Conservation (phyloP, 2,113 vertebrate genomes). For the Platichthys stellatus region DNA sequence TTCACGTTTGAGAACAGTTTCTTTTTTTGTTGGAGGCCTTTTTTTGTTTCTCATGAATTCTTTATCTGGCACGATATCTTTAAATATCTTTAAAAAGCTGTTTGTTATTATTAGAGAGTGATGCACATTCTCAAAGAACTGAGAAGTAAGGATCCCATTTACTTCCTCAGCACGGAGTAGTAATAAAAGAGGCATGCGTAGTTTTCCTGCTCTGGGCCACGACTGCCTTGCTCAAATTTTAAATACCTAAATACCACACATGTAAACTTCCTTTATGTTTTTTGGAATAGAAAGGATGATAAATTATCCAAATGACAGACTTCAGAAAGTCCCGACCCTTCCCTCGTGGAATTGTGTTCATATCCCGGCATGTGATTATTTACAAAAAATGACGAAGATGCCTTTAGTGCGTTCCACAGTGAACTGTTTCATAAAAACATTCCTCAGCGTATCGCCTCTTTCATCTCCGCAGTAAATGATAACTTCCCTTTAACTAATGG, state of each 20-base stretch:
- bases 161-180: background rate
- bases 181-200: background rate
- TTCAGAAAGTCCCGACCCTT: constrained; percentile 4
- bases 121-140: background rate
- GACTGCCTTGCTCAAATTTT: background rate
- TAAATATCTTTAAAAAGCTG: background rate
- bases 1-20: background rate
- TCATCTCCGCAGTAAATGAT: constrained; percentile 47
- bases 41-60: constrained; percentile 22
- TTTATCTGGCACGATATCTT: background rate
- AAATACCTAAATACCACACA: background rate
- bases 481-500: constrained; percentile 51
- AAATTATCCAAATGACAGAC: constrained; percentile 6
- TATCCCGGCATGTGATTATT: constrained; percentile 38
- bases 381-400: constrained; percentile 18
- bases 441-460: constrained; percentile 26
- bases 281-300: constrained; percentile 11
- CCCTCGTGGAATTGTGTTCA: background rate
- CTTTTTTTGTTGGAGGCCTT: background rate
- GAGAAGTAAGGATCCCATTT: background rate
- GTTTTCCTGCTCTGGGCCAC: too few species aligned
- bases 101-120: background rate
- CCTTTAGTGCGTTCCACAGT: background rate
- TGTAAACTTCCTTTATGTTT: constrained; percentile 12
- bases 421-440: constrained; percentile 36